phyloP scores from a whole-genome alignment of 1,140 invertebrate genomes.

The Homalodisca vitripennis region DNA sequence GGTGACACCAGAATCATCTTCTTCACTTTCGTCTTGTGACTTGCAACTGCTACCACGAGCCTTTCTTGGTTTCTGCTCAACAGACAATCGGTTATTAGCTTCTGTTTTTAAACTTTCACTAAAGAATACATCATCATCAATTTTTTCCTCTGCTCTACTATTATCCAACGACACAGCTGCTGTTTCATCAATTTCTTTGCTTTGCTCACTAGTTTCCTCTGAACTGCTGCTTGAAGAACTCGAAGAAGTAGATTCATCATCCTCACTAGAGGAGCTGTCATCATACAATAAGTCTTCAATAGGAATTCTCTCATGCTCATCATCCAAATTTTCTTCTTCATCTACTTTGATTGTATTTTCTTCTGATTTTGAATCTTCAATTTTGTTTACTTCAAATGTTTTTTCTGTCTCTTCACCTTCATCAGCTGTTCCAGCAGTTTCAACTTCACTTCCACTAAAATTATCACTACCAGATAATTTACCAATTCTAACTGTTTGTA shows the following conservation, averaged over 20 bases:
- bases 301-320: conserved; percentile 11
- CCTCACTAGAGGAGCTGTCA: conserved; percentile 27
- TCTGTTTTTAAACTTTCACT: conserved; percentile 22
- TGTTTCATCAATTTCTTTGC: conserved; percentile 27
- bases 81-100: conserved; percentile 11
- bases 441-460: conserved; percentile 33
- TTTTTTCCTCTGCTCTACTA: conserved; percentile 25
- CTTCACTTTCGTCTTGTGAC: conserved; percentile 58
- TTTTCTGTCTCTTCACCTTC: conserved; percentile 12
- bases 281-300: conserved; percentile 17
- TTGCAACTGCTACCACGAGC: conserved; percentile 38
- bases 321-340: conserved; percentile 28
- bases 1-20: conserved; percentile 70
- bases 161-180: neutral
- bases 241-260: conserved; percentile 30
- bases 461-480: conserved; percentile 29
- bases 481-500: conserved; percentile 41
- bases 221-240: conserved; percentile 41
- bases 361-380: neutral
- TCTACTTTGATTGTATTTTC: conserved; percentile 11
- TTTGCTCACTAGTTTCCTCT: conserved; percentile 33
- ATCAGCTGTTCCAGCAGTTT: conserved; percentile 31
- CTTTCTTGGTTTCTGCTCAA: conserved; percentile 23
- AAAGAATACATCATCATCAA: conserved; percentile 27
- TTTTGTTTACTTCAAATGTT: neutral